Percentiles rank a stretch among this genome's conserved stretches.
Evolutionary conservation across 1,140 invertebrate genomes (phyloP).

Genomic region (Triops cancriformis): DNA sequence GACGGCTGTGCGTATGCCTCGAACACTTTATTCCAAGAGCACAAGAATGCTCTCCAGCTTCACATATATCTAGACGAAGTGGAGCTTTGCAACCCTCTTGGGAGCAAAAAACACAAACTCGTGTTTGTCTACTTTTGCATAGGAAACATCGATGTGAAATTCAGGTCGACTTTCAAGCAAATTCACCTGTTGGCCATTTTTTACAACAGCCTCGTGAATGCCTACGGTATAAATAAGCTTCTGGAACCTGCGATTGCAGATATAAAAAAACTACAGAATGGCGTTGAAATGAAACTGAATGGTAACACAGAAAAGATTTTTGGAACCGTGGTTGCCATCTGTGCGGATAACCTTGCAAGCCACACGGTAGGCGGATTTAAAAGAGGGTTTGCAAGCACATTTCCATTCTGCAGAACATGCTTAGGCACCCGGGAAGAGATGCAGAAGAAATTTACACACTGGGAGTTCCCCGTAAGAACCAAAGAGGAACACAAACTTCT

Average conservation of each 20-base stretch:
- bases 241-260: constrained; percentile 20
- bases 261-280: no score
- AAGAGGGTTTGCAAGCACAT: constrained; percentile 13
- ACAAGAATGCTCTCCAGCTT: constrained; percentile 22
- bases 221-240: constrained; percentile 17
- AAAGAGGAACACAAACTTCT: constrained; percentile 19
- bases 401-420: constrained; percentile 1
- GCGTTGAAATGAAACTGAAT: no score
- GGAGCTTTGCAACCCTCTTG: no score
- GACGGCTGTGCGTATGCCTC: constrained; percentile 13
- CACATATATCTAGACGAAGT: constrained; percentile 24
- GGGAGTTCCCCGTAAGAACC: neutral
- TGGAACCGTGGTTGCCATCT: constrained; percentile 15
- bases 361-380: no score
- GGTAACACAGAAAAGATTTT: no score
- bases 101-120: no score
- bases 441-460: constrained; percentile 18
- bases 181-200: constrained; percentile 10
- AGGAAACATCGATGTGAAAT: no score
- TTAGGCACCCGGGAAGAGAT: constrained; percentile 13
- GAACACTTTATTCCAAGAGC: no score
- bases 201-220: neutral
- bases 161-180: no score
- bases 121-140: no score
- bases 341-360: constrained; percentile 19